Evolutionary conservation across 2,888 invertebrate species (phyloP).

Genomic region (Coecobrya sp.): DNA sequence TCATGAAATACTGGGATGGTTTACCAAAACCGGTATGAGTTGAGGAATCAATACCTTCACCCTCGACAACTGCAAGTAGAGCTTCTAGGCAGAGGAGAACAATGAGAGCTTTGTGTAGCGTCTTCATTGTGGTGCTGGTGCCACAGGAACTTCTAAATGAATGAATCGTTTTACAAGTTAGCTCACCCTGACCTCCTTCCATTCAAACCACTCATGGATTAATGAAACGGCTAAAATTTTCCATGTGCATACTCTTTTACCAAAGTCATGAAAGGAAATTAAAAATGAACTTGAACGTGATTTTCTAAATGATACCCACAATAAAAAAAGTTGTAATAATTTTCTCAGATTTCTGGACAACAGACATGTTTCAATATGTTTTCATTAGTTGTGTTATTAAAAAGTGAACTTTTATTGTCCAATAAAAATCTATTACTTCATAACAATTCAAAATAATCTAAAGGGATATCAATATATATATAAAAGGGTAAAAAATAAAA

Average conservation of each 20-base stretch:
- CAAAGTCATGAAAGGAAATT: not conserved
- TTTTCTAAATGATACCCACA: not conserved
- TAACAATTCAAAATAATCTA: not conserved
- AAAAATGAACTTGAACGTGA: not conserved
- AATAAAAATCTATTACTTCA: not conserved
- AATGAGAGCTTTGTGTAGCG: constrained; percentile 7
- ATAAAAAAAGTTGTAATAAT: constrained; percentile 6
- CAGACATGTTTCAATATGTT: not conserved
- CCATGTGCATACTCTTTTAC: not conserved
- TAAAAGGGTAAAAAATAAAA: no score
- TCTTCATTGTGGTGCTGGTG: not conserved
- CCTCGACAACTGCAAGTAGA: not conserved
- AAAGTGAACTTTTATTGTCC: not conserved
- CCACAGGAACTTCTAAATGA: not conserved
- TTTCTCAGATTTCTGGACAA: not conserved
- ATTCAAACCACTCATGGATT: not conserved
- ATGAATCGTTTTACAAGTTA: constrained; percentile 17
- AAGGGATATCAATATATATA: not conserved
- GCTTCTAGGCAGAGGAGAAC: not conserved
- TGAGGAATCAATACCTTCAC: not conserved
- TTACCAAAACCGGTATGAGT: not conserved
- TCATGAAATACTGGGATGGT: not conserved
- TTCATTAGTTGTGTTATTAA: not conserved
- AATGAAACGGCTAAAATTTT: constrained; percentile 14
- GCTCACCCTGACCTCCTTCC: constrained; percentile 47